phyloP scores from a whole-genome alignment of 2,113 vertebrate species.

The Petromus typicus region DNA sequence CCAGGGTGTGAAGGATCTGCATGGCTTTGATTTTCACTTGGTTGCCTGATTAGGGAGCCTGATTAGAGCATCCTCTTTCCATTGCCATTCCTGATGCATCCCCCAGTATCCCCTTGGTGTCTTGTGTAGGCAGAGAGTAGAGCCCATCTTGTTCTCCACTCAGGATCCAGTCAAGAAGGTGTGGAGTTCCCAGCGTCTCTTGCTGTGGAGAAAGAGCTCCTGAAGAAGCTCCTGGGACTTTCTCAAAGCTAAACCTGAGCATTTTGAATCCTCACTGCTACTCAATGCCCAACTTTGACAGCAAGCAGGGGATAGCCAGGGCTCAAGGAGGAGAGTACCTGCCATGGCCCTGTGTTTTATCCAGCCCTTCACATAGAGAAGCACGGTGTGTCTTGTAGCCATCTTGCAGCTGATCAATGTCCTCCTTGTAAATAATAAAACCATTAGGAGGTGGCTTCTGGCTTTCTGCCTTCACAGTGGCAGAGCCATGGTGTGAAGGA shows the following conservation, averaged over 20 bases:
- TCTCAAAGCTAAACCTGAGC: background rate
- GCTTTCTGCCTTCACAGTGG: background rate
- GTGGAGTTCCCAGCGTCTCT: background rate
- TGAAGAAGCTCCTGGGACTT: background rate
- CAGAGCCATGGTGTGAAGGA: background rate
- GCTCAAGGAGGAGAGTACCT: background rate
- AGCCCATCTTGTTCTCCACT: rapidly evolving
- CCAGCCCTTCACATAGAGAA: background rate
- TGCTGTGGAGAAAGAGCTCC: background rate
- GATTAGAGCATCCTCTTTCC: background rate
- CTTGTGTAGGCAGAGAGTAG: no score
- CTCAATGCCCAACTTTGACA: rapidly evolving
- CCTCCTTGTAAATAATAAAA: background rate
- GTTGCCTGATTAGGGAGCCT: background rate
- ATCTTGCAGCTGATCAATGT: background rate
- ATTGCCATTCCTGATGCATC: background rate
- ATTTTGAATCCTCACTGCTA: background rate
- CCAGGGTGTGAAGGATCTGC: background rate
- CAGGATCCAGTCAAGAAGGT: background rate
- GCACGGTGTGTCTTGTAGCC: background rate
- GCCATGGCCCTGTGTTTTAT: background rate
- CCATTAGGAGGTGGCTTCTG: background rate
- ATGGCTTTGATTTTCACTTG: background rate
- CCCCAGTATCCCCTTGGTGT: background rate
- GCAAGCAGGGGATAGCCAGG: background rate